Conservation (phyloP, 2,888 invertebrate species). For the Opisthograptis luteolata region DNA sequence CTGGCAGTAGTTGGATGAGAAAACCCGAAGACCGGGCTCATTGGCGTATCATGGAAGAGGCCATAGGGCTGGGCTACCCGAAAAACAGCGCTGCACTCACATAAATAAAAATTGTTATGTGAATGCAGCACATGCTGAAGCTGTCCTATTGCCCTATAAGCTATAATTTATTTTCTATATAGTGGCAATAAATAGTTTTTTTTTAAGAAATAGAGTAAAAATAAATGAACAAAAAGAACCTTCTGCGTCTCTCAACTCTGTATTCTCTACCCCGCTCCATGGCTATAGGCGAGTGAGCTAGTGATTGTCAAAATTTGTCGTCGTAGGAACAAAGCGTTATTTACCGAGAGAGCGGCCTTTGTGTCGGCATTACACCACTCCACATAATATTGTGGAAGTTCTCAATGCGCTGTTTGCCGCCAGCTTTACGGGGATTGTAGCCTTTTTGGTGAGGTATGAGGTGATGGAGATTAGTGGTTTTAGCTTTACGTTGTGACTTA, state of each 20-base stretch:
- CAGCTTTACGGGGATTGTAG: slow-evolving; percentile 66
- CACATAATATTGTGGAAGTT: slow-evolving; percentile 84
- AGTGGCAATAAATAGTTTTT: too few species aligned
- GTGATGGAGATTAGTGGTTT: slow-evolving; percentile 56
- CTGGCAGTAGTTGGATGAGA: too few species aligned
- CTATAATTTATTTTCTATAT: too few species aligned
- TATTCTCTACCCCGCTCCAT: slow-evolving; percentile 64
- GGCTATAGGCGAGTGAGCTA: slow-evolving; percentile 76
- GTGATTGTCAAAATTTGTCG: slow-evolving; percentile 86
- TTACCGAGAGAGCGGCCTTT: slow-evolving; percentile 76
- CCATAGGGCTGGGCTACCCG: too few species aligned
- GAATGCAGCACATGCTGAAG: too few species aligned
- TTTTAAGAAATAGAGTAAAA: too few species aligned
- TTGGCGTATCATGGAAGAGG: too few species aligned
- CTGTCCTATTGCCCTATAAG: too few species aligned
- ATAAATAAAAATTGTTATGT: too few species aligned
- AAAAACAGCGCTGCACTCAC: too few species aligned
- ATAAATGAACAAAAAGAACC: not conserved
- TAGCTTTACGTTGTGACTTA: not conserved
- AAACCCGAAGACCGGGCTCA: too few species aligned
- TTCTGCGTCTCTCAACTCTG: slow-evolving; percentile 10
- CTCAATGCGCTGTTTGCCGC: slow-evolving; percentile 76
- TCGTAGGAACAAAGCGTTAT: slow-evolving; percentile 84
- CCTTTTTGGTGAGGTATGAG: slow-evolving; percentile 45
- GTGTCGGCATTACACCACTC: slow-evolving; percentile 82